These are phyloP conservation scores for Porites divaricata DNA, from an alignment of 92 coral and sea anemone species.

Conservation along the genomic window DNA sequence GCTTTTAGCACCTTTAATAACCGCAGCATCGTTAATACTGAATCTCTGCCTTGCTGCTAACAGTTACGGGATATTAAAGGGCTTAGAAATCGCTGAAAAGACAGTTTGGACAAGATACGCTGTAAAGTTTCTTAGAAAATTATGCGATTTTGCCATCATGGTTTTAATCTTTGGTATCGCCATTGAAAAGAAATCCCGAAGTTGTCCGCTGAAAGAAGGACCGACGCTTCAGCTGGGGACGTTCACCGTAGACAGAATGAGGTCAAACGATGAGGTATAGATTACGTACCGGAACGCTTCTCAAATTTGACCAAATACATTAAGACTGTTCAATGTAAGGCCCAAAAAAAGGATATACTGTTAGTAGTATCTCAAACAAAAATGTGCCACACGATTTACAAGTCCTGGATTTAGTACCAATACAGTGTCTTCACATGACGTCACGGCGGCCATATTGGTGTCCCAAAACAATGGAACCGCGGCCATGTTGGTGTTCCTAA, in stretches of 20 bases:
- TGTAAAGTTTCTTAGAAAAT: slow-evolving; percentile 23
- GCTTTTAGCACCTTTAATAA: slow-evolving; percentile 49
- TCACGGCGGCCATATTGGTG: too few relatives aligned
- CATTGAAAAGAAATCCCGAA: slow-evolving; percentile 27
- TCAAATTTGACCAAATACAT: neutral
- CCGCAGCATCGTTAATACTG: slow-evolving; percentile 48
- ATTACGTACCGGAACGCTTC: too few relatives aligned
- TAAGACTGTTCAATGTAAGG: neutral
- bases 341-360: neutral
- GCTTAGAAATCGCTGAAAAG: neutral
- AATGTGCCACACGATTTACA: too few relatives aligned
- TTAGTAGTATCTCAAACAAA: too few relatives aligned
- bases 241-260: neutral
- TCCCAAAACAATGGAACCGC: too few relatives aligned
- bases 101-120: slow-evolving; percentile 61
- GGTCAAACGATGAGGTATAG: neutral
- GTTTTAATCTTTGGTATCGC: slow-evolving; percentile 53
- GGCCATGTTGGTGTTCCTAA: too few relatives aligned
- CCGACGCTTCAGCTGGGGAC: slow-evolving; percentile 2
- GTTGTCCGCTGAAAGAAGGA: neutral
- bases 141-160: slow-evolving; percentile 51
- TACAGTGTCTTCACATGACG: too few relatives aligned
- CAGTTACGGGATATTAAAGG: slow-evolving; percentile 46
- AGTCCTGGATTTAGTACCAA: too few relatives aligned
- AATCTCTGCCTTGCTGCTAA: slow-evolving; percentile 39